phyloP scores from a whole-genome alignment of 2,113 vertebrate species.

The Platysteira castanea region DNA sequence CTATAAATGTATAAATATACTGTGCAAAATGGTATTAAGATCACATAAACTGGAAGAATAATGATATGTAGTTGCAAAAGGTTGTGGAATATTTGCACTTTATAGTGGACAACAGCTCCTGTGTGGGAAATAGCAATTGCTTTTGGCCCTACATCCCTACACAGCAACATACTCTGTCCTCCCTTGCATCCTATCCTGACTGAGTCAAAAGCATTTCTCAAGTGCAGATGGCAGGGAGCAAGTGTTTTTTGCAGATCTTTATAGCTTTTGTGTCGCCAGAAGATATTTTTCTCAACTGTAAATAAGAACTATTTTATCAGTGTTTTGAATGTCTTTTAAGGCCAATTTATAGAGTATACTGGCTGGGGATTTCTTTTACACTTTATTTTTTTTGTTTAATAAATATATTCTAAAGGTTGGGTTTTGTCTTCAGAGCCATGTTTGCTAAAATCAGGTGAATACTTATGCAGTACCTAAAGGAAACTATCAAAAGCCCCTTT shows the following conservation, averaged over 20 bases:
- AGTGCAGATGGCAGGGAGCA: background rate
- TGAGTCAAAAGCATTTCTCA: background rate
- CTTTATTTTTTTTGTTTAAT: background rate
- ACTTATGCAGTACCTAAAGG: background rate
- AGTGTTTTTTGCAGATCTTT: background rate
- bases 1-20: background rate
- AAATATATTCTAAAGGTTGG: background rate
- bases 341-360: background rate
- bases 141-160: background rate
- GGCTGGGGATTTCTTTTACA: background rate
- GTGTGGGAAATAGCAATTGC: background rate
- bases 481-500: background rate
- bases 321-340: background rate
- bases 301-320: background rate
- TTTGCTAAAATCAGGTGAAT: background rate
- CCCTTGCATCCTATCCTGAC: background rate
- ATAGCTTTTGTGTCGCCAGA: background rate
- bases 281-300: background rate
- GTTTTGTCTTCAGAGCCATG: background rate
- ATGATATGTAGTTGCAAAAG: background rate
- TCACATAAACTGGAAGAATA: background rate
- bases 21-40: background rate
- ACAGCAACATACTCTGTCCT: background rate
- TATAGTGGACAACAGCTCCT: background rate
- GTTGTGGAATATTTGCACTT: background rate